These are phyloP conservation scores for Cossypha niveicapilla DNA, from an alignment of 2,797 vertebrate species.

Conservation along the genomic window DNA sequence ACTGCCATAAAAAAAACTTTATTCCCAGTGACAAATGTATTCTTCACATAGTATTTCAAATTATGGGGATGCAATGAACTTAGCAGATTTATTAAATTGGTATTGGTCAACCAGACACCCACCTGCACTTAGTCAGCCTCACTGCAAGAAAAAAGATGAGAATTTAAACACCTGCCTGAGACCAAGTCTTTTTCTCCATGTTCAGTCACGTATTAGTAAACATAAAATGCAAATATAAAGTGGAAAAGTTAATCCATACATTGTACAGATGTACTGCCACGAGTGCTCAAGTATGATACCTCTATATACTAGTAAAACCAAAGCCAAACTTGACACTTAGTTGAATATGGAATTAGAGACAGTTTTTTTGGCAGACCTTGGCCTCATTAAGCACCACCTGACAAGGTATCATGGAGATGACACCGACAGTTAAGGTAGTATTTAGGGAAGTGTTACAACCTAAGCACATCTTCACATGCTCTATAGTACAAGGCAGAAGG, in stretches of 20 bases:
- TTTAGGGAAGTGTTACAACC: not conserved
- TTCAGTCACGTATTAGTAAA: not conserved
- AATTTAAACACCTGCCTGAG: not conserved
- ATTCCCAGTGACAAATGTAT: not conserved
- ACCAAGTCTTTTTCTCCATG: not conserved
- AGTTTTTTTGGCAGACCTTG: not conserved
- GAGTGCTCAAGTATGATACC: fast-evolving
- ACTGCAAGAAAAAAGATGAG: not conserved
- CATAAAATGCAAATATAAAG: not conserved
- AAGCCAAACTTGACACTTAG: not conserved
- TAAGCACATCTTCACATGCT: not conserved
- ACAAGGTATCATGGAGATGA: not conserved
- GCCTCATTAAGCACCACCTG: not conserved
- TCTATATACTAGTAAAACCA: not conserved
- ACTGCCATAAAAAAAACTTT: not conserved
- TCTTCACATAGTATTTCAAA: not conserved
- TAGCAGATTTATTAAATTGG: not conserved
- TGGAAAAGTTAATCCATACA: not conserved
- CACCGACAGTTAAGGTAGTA: not conserved
- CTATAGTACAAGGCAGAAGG: not conserved
- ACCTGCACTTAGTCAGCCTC: not conserved
- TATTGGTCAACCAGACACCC: not conserved
- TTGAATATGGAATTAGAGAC: not conserved
- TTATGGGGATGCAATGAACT: not conserved
- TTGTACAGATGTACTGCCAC: not conserved